Evolutionary conservation across 2,113 vertebrate genomes (phyloP), one percentile per base, ranked within the genome.

Genomic region (Catharus fuscescens): DNA sequence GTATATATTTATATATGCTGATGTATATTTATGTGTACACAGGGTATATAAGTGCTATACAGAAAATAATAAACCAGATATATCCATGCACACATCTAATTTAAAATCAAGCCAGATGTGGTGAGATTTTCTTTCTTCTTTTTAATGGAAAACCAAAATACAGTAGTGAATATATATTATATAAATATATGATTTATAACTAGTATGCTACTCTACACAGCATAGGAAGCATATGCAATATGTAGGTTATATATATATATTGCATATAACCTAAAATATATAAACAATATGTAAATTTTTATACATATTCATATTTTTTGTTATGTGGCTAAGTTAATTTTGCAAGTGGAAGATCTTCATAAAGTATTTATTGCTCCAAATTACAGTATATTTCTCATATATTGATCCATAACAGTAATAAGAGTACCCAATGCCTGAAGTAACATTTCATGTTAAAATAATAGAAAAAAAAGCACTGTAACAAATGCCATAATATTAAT

Each of bases 21-120:
- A 1, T 32, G 1, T 45, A 19, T 47, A 45, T 42, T n/a, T 12
- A 21, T 59, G 38, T 2, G 5, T 44, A 29, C 8, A 42, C 0
- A 15, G 24, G 32, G 2, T 20, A 40, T 29, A 31, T n/a, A 38
- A 7, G 13, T 23, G n/a, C 6, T 23, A 4, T 57, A 40, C 4
- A 79, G 52, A n/a, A n/a, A 56, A 69, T 50, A 77, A n/a, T 36
- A 36, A 66, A 32, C 10, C 31, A 18, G 14, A 25, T 44, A 14
- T 60, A 44, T 29, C 4, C 8, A 18, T 59, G 28, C 10, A 53
- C 13, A 77, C 5, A 40, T 45, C 18, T 48, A 62, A 90, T 54
- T 32, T 34, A 59, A 64, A 73, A 64, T 86, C 18, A 60, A 52
- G 7, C 9, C 19, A n/a, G 3, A 14, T 32, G 32, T 44, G 7